Conservation (phyloP, 2,888 invertebrate species). For the Campoletis raptor region DNA sequence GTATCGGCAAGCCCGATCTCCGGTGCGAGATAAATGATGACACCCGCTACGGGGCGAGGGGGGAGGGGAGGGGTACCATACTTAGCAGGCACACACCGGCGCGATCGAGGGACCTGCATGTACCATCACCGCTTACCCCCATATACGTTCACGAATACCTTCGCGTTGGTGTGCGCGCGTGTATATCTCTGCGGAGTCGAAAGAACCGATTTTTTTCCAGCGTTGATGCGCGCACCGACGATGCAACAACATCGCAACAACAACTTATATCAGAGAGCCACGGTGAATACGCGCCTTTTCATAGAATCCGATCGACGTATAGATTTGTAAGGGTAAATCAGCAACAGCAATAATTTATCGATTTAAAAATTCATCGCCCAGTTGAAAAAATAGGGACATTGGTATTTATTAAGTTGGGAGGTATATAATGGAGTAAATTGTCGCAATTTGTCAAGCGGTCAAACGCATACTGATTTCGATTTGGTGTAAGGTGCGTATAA, state of each 20-base stretch:
- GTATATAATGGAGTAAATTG: neutral
- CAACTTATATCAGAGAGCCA: neutral
- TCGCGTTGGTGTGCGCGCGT: neutral
- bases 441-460: neutral
- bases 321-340: neutral
- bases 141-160: slow-evolving; percentile 19
- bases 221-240: slow-evolving; percentile 37
- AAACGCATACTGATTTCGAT: neutral
- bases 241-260: slow-evolving; percentile 28
- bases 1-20: slow-evolving; percentile 88
- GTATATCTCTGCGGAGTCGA: neutral
- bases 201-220: slow-evolving; percentile 12
- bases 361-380: neutral
- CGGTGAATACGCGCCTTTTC: neutral
- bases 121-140: slow-evolving; percentile 41
- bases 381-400: neutral
- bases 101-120: slow-evolving; percentile 57
- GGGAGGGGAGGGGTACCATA: slow-evolving; percentile 81
- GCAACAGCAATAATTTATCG: neutral
- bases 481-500: neutral
- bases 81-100: slow-evolving; percentile 81
- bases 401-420: neutral
- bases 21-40: slow-evolving; percentile 87
- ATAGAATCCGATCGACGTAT: neutral
- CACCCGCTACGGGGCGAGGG: slow-evolving; percentile 84